Base-by-base conservation (phyloP, 2,797 vertebrate genomes). In the Acanthurus tractus region DNA sequence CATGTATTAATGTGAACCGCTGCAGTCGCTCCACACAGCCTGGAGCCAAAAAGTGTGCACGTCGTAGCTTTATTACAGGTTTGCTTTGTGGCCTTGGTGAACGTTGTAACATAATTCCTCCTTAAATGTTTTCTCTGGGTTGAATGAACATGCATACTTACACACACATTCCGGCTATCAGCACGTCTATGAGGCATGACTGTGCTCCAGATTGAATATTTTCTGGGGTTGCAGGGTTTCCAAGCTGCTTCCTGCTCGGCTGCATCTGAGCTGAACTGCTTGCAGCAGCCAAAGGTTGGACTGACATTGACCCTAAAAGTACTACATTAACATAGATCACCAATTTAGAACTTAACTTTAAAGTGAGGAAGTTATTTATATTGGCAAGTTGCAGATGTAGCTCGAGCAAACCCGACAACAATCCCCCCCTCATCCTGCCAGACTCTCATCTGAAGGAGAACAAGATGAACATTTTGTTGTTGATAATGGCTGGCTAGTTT, bases 141-240 rank as follows among this genome's bases (percentile, higher is more conserved):
- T 78, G 63, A 64, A 42, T 34, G 23, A 61, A 45, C 58, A 49
- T 69, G 63, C 55, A 14, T 22, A 10, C 55, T 42, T 48, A 38
- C 44, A 45, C 55, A 74, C 52, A 29, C 29, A 62, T 42, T 25
- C 53, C 38, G 5, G 70, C 73, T 48, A 55, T 86, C 79, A 53
- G 50, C 59, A 9, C 20, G 66, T 78, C 70, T 63, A 36, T 20
- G 56, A 85, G 62, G 71, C 82, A 38, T 74, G 78, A 81, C 67
- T 13, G 20, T 0, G 67, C 74, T 70, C 34, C 70, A 58, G 54
- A 59, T 75, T 64, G 74, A 75, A 22, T 55, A 57, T 63, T 70
- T 78, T 56, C 44, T 15, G 36, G 18, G 6, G 48, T 17, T 23
- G 20, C 61, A 50, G 13, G 45, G 13, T 63, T 61, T 36, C 42